Evolutionary conservation across 2,888 invertebrate genomes (phyloP), one percentile per base, ranked within the genome.

Genomic region (Lissocephala sabroskyi): DNA sequence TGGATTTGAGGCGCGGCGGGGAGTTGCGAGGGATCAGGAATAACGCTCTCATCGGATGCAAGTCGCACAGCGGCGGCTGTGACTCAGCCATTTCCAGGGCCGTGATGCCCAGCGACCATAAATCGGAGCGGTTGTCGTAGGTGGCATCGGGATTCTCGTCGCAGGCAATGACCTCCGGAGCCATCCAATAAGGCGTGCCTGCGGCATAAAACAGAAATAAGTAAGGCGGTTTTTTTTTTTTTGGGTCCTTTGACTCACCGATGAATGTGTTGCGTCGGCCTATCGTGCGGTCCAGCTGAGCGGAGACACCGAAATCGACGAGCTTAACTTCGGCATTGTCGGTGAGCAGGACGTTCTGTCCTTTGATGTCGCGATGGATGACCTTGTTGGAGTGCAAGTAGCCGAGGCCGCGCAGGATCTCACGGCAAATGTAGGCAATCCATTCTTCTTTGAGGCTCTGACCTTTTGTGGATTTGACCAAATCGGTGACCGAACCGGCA

Each of bases 21-120:
- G 97, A 95, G 86, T 99, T 98, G 81, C 98, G 90, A 66, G 98
- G 98, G 85, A 98, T 98, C 78, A 99, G 91, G 86, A 98, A 99
- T 66, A 98, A 89, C 63, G 98, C 98, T 84, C 98, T 89, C 99
- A 99, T 99, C 17, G 99, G 99, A 88, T 99, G 99, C 85, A 99
- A 90, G 88, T 99, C 98, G 87, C 98, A 99, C 52, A 99, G 89
- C 30, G 99, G 98, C 58, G 98, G 98, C 86, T 98, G 97, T 79
- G 97, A 97, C 87, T 99, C 99, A 50, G 99, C 98, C 99, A 99
- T 99, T 89, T 99, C 99, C 60, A 99, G 89, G 43, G 98, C 97
- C 50, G 98, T 99, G 81, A 99, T 99, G 79, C 98, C 95, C 64
- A 94, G 87, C 40, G 94, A 94, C 94, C 94, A 95, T 56, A 95